These are phyloP conservation scores for Eleginops maclovinus DNA, from an alignment of 2,113 vertebrate species.

Conservation along the genomic window DNA sequence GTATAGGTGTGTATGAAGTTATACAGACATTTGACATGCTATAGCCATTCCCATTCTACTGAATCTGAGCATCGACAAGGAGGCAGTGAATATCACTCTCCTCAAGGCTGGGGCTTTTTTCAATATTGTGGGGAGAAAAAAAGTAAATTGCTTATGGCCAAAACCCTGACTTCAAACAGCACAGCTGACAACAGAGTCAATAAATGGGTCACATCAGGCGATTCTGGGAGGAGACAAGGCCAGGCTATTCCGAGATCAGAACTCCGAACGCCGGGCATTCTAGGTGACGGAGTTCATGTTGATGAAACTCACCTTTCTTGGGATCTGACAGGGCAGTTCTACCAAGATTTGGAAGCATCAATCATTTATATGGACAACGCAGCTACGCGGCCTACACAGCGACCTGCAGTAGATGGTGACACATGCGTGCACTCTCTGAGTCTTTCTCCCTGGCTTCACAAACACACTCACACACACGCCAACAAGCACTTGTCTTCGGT, in stretches of 20 bases:
- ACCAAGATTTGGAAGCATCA: constrained; percentile 61
- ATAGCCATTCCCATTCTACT: background rate
- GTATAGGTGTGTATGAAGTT: background rate
- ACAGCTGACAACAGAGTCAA: constrained; percentile 55
- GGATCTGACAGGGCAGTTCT: constrained; percentile 59
- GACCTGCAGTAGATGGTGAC: constrained; percentile 47
- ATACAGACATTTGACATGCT: background rate
- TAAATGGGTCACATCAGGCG: constrained; percentile 62
- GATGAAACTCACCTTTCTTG: constrained; percentile 59
- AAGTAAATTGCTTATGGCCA: constrained; percentile 54
- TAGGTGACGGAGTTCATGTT: constrained; percentile 59
- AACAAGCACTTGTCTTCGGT: constrained; percentile 48
- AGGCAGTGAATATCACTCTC: constrained; percentile 34
- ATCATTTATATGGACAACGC: constrained; percentile 62
- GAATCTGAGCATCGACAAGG: background rate
- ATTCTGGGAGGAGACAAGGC: constrained; percentile 36
- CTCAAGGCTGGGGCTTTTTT: constrained; percentile 24
- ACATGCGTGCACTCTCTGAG: constrained; percentile 36
- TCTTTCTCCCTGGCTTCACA: constrained; percentile 32
- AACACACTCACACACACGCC: constrained; percentile 13
- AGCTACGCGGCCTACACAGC: constrained; percentile 20
- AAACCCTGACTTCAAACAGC: constrained; percentile 58
- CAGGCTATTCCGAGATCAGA: constrained; percentile 61
- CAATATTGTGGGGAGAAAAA: constrained; percentile 9
- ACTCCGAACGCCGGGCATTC: constrained; percentile 44